Evolutionary conservation across 2,888 invertebrate genomes (phyloP).

Genomic region (Ophion ellenae): DNA sequence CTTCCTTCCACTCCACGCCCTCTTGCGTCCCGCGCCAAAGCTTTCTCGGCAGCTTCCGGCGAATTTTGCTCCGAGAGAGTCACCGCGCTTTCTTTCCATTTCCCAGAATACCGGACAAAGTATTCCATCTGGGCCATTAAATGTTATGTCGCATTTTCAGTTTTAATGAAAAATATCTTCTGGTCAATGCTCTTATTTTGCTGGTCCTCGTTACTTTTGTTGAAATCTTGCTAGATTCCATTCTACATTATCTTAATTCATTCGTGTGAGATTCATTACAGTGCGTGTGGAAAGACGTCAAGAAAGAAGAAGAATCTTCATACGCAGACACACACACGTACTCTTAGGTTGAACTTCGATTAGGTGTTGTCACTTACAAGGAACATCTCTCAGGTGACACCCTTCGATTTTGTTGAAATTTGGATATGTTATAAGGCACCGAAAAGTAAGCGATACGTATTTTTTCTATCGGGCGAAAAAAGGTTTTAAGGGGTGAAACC

Average conservation of each 20-base stretch:
- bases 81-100: conserved; percentile 30
- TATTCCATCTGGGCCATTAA: background rate
- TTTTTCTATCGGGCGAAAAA: too few relatives aligned
- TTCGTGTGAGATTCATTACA: background rate
- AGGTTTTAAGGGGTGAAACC: too few relatives aligned
- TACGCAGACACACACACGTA: too few relatives aligned
- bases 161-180: conserved; percentile 10
- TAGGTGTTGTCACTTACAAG: too few relatives aligned
- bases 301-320: background rate
- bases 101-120: conserved; percentile 21
- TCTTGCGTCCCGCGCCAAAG: conserved; percentile 15
- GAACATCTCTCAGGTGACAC: too few relatives aligned
- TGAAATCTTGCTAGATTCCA: background rate
- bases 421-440: too few relatives aligned
- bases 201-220: background rate
- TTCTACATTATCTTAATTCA: background rate
- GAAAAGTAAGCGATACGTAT: too few relatives aligned
- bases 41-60: conserved; percentile 48
- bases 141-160: conserved; percentile 13
- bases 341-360: too few relatives aligned
- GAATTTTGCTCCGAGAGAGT: conserved; percentile 19
- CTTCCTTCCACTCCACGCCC: conserved; percentile 19
- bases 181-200: background rate
- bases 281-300: background rate
- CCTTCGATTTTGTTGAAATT: too few relatives aligned